Conservation (phyloP, 35 echinoderm and acorn worm genomes). For the Holothuria glaberrima region DNA sequence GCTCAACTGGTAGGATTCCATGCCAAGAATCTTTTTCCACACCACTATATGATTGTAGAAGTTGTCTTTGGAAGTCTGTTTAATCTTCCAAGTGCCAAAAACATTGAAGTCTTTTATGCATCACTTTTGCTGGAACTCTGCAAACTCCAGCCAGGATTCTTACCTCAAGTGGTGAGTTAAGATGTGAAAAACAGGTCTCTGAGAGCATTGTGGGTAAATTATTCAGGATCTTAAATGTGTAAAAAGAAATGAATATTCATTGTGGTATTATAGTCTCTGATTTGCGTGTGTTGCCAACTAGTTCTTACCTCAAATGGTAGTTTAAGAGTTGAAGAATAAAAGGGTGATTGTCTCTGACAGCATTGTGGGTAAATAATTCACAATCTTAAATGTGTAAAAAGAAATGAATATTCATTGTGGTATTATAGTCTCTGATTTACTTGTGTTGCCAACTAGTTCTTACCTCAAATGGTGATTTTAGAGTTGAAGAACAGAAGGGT, state of each 20-base stretch:
- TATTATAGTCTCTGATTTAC: not conserved
- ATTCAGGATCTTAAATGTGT: not conserved
- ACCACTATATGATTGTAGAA: conserved; percentile 95
- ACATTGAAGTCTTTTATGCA: conserved; percentile 76
- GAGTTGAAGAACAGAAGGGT: no score
- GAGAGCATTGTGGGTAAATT: not conserved
- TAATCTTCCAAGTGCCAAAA: conserved; percentile 61
- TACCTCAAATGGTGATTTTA: conserved; percentile 91
- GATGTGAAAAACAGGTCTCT: no score
- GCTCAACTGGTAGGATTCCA: conserved; percentile 91
- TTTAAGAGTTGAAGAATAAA: not conserved
- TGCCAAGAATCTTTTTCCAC: conserved; percentile 82
- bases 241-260: not conserved
- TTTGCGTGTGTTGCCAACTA: conserved; percentile 52
- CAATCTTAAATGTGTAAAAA: not conserved
- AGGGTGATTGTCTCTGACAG: no score
- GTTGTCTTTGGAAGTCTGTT: conserved; percentile 86
- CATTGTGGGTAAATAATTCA: not conserved
- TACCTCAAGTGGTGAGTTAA: conserved; percentile 92
- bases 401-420: not conserved
- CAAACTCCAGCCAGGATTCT: conserved; percentile 88
- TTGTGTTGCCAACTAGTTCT: conserved; percentile 66
- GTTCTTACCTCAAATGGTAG: conserved; percentile 96
- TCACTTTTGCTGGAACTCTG: conserved; percentile 87
- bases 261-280: not conserved